Evolutionary conservation across 2,113 vertebrate species (phyloP).

Genomic region (Rattus rattus): DNA sequence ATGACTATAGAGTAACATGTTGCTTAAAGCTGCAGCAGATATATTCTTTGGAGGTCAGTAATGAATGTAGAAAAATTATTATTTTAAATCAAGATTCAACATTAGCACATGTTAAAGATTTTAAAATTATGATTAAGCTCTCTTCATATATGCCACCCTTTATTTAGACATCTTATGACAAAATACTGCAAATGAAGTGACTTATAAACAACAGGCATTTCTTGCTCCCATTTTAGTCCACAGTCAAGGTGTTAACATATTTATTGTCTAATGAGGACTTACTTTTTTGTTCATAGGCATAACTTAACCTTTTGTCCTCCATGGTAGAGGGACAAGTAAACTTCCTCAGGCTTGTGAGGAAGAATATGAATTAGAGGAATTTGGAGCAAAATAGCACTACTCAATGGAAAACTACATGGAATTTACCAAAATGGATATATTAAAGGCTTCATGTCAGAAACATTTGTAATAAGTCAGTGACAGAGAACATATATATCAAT

Average conservation of each 20-base stretch:
- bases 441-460: not conserved
- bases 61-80: slow-evolving; percentile 45
- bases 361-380: not conserved
- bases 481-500: not conserved
- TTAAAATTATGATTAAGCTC: slow-evolving; percentile 51
- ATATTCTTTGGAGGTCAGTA: slow-evolving; percentile 53
- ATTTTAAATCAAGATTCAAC: slow-evolving; percentile 46
- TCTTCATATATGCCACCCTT: not conserved
- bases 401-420: not conserved
- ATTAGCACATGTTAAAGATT: slow-evolving; percentile 50
- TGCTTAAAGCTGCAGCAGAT: slow-evolving; percentile 61
- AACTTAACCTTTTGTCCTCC: not conserved
- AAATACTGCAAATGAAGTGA: not conserved
- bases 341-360: not conserved
- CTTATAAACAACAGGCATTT: not conserved
- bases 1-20: slow-evolving; percentile 28
- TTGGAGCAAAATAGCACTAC: not conserved
- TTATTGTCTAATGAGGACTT: not conserved
- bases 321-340: not conserved
- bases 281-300: not conserved
- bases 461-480: slow-evolving; percentile 32
- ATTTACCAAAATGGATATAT: not conserved
- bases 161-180: not conserved
- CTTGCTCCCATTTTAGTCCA: not conserved
- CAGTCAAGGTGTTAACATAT: not conserved